Evolutionary conservation across 2,888 invertebrate species (phyloP).

Genomic region (Antitype chi): DNA sequence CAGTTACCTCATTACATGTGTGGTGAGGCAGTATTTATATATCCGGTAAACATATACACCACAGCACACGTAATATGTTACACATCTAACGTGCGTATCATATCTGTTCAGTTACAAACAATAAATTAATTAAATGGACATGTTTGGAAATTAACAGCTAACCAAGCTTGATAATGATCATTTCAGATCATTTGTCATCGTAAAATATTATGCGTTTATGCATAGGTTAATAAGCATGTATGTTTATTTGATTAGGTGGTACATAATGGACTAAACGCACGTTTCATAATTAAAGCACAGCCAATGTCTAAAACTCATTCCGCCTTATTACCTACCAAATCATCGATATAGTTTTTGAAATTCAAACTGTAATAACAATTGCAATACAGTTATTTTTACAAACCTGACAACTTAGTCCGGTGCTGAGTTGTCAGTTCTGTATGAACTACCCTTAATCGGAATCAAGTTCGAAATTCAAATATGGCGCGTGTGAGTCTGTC

Average conservation of each 20-base stretch:
- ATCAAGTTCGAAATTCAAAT: too few relatives aligned
- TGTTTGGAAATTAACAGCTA: constrained; percentile 26
- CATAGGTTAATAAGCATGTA: background rate
- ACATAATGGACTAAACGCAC: background rate
- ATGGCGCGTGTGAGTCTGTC: too few relatives aligned
- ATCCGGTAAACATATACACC: background rate
- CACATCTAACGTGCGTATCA: background rate
- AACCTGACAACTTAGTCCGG: too few relatives aligned
- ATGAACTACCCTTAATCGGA: too few relatives aligned
- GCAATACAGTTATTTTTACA: too few relatives aligned
- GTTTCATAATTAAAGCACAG: background rate
- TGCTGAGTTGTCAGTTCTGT: too few relatives aligned
- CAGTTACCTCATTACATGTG: background rate
- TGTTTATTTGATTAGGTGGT: background rate
- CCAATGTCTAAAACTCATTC: background rate
- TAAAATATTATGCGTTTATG: constrained; percentile 19
- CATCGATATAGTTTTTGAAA: too few relatives aligned
- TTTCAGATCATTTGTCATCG: constrained; percentile 28
- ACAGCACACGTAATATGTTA: background rate
- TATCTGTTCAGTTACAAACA: constrained; percentile 8
- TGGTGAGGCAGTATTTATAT: background rate
- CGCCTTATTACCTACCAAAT: too few relatives aligned
- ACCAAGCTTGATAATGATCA: constrained; percentile 20
- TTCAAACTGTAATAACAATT: too few relatives aligned
- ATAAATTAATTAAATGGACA: constrained; percentile 34